Percentiles rank a stretch among this genome's conserved stretches.
phyloP scores from a whole-genome alignment of 2,888 invertebrate species.

The Cephonodes hylas region DNA sequence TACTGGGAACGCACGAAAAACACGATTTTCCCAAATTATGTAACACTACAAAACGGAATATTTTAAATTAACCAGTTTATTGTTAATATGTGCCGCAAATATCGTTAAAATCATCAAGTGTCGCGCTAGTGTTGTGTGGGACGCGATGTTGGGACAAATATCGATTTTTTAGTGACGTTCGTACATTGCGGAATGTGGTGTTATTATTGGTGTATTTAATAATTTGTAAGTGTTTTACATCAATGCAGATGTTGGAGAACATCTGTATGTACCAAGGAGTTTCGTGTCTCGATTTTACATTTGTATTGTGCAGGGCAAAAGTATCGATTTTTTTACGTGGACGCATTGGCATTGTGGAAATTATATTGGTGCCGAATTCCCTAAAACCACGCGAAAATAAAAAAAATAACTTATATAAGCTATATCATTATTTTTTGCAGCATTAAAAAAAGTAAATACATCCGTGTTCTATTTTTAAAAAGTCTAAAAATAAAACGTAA shows the following conservation, averaged over 20 bases:
- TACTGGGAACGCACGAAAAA: conserved; percentile 57
- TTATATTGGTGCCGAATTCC: neutral
- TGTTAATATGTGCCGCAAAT: conserved; percentile 26
- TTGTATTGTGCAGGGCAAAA: neutral
- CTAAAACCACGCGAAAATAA: neutral
- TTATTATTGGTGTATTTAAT: conserved; percentile 56
- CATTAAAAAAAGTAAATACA: neutral
- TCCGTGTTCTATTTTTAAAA: too few relatives aligned
- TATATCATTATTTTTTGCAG: neutral
- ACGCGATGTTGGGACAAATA: conserved; percentile 40
- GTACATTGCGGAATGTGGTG: conserved; percentile 60
- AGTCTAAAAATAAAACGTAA: neutral
- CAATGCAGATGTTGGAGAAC: conserved; percentile 6
- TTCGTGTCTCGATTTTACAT: conserved; percentile 3
- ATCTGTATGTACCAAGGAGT: neutral
- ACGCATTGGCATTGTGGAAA: neutral
- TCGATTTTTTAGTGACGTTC: conserved; percentile 74
- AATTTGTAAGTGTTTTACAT: conserved; percentile 42
- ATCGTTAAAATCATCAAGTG: conserved; percentile 31
- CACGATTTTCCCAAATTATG: conserved; percentile 64
- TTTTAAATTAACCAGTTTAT: conserved; percentile 38
- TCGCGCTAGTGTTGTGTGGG: conserved; percentile 20
- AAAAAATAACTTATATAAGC: neutral
- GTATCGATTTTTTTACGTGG: conserved; percentile 8
- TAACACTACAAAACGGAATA: conserved; percentile 42